Conservation (phyloP, 1,140 invertebrate genomes). For the Pararge aegeria region DNA sequence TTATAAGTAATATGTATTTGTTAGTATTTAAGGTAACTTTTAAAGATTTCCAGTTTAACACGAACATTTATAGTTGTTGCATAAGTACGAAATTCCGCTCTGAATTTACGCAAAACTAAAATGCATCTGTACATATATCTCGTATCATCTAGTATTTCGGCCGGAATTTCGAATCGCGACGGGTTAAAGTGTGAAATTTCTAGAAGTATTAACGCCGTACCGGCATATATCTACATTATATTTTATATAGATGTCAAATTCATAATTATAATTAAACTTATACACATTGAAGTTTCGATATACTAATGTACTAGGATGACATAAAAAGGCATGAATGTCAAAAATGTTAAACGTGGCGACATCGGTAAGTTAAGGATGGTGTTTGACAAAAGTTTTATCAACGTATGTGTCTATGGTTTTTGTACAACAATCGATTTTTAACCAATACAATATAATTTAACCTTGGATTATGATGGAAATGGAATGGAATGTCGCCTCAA, state of each 20-base stretch:
- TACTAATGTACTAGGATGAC: constrained; percentile 1
- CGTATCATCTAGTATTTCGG: not conserved
- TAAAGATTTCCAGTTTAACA: not conserved
- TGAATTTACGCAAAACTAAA: too few species aligned
- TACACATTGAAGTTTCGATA: constrained; percentile 9
- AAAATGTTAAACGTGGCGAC: too few species aligned
- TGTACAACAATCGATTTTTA: too few species aligned
- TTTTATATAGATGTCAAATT: constrained; percentile 73
- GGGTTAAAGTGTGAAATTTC: not conserved
- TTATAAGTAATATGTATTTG: constrained; percentile 20
- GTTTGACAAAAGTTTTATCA: too few species aligned
- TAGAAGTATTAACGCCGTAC: not conserved
- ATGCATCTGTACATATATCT: too few species aligned
- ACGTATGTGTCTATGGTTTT: too few species aligned
- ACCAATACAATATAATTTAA: too few species aligned
- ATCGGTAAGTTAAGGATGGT: too few species aligned
- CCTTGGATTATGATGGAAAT: too few species aligned
- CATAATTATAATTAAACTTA: constrained; percentile 30
- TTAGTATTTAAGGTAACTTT: constrained; percentile 12
- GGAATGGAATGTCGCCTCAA: not conserved
- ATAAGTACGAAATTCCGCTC: too few species aligned
- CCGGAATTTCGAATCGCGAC: not conserved
- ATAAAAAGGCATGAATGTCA: not conserved
- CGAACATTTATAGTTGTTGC: too few species aligned
- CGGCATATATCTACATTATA: constrained; percentile 57